A percentile compares a stretch with the other conserved stretches of the same genome.
Conservation (phyloP, 2,797 vertebrate species). For the Florisuga fusca region DNA sequence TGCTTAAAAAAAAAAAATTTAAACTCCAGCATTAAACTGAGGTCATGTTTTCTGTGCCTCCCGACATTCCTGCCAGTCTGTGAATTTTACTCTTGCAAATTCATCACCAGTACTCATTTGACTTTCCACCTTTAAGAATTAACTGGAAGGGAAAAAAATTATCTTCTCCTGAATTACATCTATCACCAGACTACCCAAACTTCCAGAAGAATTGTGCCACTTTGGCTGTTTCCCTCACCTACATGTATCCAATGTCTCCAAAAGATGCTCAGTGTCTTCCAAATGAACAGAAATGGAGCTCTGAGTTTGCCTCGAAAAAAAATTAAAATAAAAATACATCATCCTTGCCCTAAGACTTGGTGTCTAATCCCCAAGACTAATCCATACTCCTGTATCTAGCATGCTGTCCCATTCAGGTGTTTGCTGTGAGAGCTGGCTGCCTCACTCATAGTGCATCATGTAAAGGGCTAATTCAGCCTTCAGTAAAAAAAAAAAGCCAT, state of each 20-base stretch:
- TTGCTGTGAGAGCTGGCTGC: background rate
- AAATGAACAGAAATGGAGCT: background rate
- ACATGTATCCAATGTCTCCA: background rate
- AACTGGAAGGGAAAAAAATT: background rate
- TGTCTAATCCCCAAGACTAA: background rate
- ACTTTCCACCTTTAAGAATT: background rate
- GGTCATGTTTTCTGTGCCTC: background rate
- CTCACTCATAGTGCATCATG: background rate
- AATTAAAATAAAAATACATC: background rate
- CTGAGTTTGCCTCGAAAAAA: background rate
- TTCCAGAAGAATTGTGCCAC: background rate
- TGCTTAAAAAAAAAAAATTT: background rate
- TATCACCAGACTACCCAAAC: background rate
- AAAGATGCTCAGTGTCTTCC: background rate
- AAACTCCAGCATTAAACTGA: background rate
- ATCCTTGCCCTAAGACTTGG: background rate
- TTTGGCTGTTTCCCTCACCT: background rate
- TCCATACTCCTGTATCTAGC: background rate
- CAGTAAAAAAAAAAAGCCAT: background rate
- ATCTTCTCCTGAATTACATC: background rate
- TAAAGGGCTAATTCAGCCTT: background rate
- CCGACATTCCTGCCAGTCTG: background rate
- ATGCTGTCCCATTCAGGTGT: fast-evolving
- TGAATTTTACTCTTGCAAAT: background rate
- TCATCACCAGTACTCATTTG: background rate